phyloP scores from a whole-genome alignment of 2,888 invertebrate species.

The Aphidius colemani region DNA sequence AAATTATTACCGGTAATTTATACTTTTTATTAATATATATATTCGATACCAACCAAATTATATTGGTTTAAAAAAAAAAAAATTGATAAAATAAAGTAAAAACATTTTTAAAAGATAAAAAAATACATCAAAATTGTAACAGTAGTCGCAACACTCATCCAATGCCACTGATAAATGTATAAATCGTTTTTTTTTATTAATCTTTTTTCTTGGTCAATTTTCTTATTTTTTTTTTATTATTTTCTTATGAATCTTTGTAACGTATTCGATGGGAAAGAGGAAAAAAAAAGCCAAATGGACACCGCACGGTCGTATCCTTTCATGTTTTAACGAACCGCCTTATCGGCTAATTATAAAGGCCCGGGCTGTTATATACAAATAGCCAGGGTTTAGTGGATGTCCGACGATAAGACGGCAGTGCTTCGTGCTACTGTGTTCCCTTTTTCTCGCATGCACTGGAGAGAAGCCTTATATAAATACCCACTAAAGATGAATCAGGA shows the following conservation, averaged over 20 bases:
- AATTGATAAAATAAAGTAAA: background rate
- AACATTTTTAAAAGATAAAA: background rate
- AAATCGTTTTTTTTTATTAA: background rate
- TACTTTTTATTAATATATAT: no score
- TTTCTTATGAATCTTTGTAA: no score
- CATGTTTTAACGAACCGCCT: conserved; percentile 38
- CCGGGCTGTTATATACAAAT: conserved; percentile 34
- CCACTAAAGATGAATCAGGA: background rate
- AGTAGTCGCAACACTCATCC: conserved; percentile 33
- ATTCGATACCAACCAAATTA: no score
- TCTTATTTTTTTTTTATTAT: no score
- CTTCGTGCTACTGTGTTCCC: conserved; percentile 31
- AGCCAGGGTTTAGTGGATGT: conserved; percentile 36
- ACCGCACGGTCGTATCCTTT: conserved; percentile 23
- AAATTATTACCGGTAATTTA: no score
- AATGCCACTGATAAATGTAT: conserved; percentile 27
- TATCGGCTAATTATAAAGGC: conserved; percentile 39
- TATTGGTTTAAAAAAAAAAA: no score
- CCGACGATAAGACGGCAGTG: conserved; percentile 31
- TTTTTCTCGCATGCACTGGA: background rate
- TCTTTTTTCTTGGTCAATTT: no score
- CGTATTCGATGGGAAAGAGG: no score
- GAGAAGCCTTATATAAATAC: background rate
- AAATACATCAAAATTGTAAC: conserved; percentile 37
- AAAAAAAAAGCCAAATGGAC: background rate